Evolutionary conservation across 2,113 vertebrate genomes (phyloP).

Genomic region (Indri indri): DNA sequence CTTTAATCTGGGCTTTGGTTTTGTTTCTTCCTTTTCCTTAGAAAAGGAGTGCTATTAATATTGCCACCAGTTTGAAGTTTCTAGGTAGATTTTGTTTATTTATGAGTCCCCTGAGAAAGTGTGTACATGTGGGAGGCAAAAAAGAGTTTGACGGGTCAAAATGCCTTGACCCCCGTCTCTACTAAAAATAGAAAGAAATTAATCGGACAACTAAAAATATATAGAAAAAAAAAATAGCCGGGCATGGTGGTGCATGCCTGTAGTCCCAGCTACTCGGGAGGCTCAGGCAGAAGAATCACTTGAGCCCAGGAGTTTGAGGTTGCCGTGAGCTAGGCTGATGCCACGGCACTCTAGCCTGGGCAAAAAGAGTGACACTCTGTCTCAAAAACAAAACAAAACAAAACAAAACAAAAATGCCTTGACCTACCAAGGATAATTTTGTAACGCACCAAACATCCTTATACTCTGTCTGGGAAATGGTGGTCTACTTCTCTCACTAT

Average conservation of each 20-base stretch:
- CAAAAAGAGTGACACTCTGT: too few species aligned
- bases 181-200: too few species aligned
- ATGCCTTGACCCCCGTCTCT: background rate
- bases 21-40: background rate
- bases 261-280: too few species aligned
- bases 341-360: too few species aligned
- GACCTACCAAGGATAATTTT: background rate
- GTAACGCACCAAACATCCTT: background rate
- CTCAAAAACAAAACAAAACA: too few species aligned
- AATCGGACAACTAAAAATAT: too few species aligned
- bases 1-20: background rate
- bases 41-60: background rate
- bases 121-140: background rate
- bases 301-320: too few species aligned
- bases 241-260: too few species aligned
- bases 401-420: background rate
- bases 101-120: background rate
- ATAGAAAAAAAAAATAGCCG: too few species aligned
- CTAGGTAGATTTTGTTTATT: conserved; percentile 18
- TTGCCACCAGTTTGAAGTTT: background rate
- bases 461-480: background rate
- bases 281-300: too few species aligned
- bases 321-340: too few species aligned
- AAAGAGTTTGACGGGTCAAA: background rate
- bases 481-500: background rate